These are phyloP conservation scores for Natrix natrix DNA, from an alignment of 2,797 vertebrate genomes.

Conservation along the genomic window DNA sequence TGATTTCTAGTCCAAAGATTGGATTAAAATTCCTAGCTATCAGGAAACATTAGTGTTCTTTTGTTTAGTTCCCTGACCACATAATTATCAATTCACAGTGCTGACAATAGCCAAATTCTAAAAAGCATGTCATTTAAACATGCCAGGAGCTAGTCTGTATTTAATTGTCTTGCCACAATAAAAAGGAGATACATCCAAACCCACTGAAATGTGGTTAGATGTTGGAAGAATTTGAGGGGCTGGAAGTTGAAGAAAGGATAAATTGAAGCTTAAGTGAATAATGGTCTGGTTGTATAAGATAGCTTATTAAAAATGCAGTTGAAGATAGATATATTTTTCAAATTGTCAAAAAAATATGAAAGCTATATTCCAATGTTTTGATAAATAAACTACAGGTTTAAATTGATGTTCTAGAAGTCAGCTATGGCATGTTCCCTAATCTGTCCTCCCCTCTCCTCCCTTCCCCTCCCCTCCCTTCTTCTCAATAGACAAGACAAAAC, in stretches of 20 bases:
- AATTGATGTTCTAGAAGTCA: background rate
- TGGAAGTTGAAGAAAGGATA: background rate
- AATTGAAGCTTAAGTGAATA: background rate
- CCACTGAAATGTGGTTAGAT: background rate
- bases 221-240: background rate
- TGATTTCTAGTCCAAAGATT: background rate
- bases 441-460: background rate
- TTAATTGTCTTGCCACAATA: background rate
- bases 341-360: background rate
- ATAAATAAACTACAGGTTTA: background rate
- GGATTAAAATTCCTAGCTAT: background rate
- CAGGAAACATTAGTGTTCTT: conserved; percentile 1
- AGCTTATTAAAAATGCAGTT: background rate
- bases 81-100: conserved; percentile 3
- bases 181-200: background rate
- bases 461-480: background rate
- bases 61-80: background rate
- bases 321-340: background rate
- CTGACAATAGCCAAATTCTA: background rate
- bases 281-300: background rate
- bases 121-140: background rate
- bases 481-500: background rate
- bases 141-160: background rate
- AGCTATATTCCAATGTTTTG: background rate
- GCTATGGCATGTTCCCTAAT: background rate